Percentiles rank a stretch among this genome's conserved stretches.
Conservation (phyloP, 1,140 invertebrate genomes). For the Zaprionus davidi region DNA sequence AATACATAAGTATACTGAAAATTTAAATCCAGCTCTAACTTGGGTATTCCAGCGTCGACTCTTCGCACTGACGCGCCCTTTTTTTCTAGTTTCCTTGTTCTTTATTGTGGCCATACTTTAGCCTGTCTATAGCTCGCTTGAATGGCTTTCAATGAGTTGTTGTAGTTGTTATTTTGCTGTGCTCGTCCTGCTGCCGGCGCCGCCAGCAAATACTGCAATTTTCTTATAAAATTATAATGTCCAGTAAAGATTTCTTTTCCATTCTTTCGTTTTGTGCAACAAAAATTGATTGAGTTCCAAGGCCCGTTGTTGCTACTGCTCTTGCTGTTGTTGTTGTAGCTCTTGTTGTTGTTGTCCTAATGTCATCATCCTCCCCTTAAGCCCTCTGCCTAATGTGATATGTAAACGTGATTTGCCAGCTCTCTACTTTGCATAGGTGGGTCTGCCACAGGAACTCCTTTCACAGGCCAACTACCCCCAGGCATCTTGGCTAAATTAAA, state of each 20-base stretch:
- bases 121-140: conserved; percentile 43
- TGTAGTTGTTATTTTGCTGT: conserved; percentile 15
- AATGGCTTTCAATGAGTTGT: conserved; percentile 52
- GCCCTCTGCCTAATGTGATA: conserved; percentile 55
- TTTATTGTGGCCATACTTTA: conserved; percentile 15
- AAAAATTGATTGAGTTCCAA: conserved; percentile 67
- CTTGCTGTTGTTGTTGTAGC: conserved; percentile 11
- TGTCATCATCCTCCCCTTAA: conserved; percentile 8
- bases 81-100: conserved; percentile 31
- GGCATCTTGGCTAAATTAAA: conserved; percentile 67
- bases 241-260: conserved; percentile 57
- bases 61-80: neutral
- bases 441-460: neutral
- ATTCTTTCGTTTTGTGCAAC: conserved; percentile 53
- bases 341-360: conserved; percentile 19
- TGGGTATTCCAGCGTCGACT: neutral
- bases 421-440: conserved; percentile 57
- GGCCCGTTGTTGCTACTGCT: conserved; percentile 2
- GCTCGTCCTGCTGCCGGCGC: conserved; percentile 14
- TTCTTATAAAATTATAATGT: conserved; percentile 79
- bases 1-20: too few species aligned
- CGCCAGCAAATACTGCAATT: conserved; percentile 58
- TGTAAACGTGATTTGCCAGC: conserved; percentile 71
- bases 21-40: neutral
- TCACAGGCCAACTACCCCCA: conserved; percentile 1